A percentile compares a stretch with the other conserved stretches of the same genome.
Evolutionary conservation across 2,888 invertebrate genomes (phyloP).

Genomic region (Amphipoea lucens): DNA sequence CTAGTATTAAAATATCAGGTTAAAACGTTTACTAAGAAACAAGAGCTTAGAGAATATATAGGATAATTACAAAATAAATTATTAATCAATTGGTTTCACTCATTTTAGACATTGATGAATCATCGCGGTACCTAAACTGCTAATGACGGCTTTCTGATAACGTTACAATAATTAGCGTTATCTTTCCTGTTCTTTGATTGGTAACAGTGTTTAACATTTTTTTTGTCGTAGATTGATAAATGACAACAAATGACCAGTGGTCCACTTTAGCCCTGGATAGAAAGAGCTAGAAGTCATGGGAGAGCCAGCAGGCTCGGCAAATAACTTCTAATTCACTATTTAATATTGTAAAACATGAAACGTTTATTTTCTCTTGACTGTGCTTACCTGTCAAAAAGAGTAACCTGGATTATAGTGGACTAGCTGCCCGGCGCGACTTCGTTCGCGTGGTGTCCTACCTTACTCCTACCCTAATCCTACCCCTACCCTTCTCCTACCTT

Average conservation of each 20-base stretch:
- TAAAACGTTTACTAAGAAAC: constrained; percentile 3
- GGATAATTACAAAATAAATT: not conserved
- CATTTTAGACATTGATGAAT: constrained; percentile 6
- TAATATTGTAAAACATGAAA: too few relatives aligned
- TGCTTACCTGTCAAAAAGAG: too few relatives aligned
- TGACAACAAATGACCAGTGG: not conserved
- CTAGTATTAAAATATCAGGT: constrained; percentile 25
- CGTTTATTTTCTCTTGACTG: too few relatives aligned
- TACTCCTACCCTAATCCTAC: too few relatives aligned
- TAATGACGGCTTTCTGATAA: not conserved
- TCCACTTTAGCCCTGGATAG: not conserved
- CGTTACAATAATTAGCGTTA: not conserved
- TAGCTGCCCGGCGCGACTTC: too few relatives aligned
- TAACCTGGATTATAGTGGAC: too few relatives aligned
- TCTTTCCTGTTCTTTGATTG: not conserved
- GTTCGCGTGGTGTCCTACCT: too few relatives aligned
- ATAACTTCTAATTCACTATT: not conserved
- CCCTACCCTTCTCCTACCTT: too few relatives aligned
- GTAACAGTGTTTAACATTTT: not conserved
- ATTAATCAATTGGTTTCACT: not conserved
- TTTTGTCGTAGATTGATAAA: not conserved
- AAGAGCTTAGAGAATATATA: not conserved
- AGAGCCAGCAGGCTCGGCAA: too few relatives aligned
- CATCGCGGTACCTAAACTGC: not conserved
- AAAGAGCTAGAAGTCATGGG: not conserved